Evolutionary conservation across 2,888 invertebrate genomes (phyloP).

Genomic region (Diaprepes abbreviatus): DNA sequence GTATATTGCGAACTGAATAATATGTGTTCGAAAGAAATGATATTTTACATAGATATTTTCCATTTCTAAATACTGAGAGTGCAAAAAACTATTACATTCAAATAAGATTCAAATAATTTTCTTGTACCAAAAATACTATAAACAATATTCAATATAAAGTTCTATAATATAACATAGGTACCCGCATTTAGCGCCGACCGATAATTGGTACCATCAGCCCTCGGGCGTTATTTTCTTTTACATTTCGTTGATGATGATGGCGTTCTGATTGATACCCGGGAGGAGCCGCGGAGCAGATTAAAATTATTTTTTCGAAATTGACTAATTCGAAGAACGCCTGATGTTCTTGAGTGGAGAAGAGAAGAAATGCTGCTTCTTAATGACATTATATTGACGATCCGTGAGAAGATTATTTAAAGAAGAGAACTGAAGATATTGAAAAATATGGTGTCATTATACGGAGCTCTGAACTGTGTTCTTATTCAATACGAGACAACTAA

Average conservation of each 20-base stretch:
- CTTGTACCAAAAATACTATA: too few species aligned
- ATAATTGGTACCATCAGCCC: slow-evolving; percentile 21
- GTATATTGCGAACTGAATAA: too few species aligned
- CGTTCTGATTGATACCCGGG: slow-evolving; percentile 48
- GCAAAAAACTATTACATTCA: too few species aligned
- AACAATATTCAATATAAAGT: too few species aligned
- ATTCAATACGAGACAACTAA: too few species aligned
- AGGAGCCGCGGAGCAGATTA: slow-evolving; percentile 32
- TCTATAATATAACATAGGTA: not conserved
- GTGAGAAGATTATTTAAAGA: slow-evolving; percentile 34
- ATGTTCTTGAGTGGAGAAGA: slow-evolving; percentile 26
- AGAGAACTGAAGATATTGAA: too few species aligned
- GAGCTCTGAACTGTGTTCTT: too few species aligned
- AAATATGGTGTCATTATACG: too few species aligned
- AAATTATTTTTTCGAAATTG: slow-evolving; percentile 45
- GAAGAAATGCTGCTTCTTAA: slow-evolving; percentile 17
- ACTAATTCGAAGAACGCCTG: slow-evolving; percentile 40
- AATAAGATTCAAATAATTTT: too few species aligned
- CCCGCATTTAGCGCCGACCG: not conserved
- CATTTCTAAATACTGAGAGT: too few species aligned
- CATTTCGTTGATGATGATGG: slow-evolving; percentile 45
- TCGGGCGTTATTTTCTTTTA: slow-evolving; percentile 18
- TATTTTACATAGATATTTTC: too few species aligned
- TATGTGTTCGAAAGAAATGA: too few species aligned
- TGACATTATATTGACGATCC: slow-evolving; percentile 45